Conservation (phyloP, 2,113 vertebrate genomes). For the Myiagra hebetior region DNA sequence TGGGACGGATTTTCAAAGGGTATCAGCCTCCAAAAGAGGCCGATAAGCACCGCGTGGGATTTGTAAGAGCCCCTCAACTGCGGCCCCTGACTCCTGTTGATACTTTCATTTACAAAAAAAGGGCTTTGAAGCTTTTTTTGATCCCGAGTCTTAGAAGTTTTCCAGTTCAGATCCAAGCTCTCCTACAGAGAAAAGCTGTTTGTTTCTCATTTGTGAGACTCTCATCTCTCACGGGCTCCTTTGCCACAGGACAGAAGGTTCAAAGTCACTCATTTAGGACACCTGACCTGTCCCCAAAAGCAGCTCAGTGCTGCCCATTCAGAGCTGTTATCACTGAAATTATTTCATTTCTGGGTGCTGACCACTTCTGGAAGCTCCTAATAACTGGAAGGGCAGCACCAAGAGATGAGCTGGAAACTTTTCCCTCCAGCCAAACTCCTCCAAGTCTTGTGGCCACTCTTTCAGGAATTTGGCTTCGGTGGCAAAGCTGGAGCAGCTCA, state of each 20-base stretch:
- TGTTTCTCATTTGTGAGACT: neutral
- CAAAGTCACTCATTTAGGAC: neutral
- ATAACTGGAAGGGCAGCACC: neutral
- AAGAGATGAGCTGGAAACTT: neutral
- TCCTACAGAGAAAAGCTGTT: neutral
- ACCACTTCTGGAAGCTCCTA: neutral
- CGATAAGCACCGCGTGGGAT: neutral
- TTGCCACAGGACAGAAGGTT: neutral
- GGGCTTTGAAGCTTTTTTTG: neutral
- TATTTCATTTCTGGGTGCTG: neutral
- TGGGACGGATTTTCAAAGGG: neutral
- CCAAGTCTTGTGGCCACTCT: accelerated
- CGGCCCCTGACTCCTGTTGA: neutral
- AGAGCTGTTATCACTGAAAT: neutral
- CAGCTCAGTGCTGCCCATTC: neutral
- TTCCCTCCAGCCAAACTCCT: neutral
- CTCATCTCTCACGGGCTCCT: neutral
- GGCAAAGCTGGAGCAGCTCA: neutral
- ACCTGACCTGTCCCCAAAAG: neutral
- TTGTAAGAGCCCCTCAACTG: neutral
- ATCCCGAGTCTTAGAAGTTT: neutral
- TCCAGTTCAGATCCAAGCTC: neutral
- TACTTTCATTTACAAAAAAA: neutral
- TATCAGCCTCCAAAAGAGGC: neutral
- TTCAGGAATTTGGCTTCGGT: neutral